phyloP scores from a whole-genome alignment of 2,888 invertebrate genomes.

The Dione juno region DNA sequence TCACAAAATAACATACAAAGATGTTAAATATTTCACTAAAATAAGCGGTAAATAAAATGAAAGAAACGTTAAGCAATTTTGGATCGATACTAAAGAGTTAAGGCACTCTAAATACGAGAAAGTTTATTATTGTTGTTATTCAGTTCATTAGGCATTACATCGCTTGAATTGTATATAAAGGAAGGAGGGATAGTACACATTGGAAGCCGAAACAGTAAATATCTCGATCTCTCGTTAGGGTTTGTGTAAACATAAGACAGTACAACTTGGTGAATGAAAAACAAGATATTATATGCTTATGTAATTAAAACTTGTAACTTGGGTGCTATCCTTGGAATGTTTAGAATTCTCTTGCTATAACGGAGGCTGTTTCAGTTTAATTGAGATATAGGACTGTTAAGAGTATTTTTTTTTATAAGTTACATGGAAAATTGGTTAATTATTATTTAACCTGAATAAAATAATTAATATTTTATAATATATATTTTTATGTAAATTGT shows the following conservation, averaged over 20 bases:
- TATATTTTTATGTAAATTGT: too few relatives aligned
- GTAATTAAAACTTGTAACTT: too few relatives aligned
- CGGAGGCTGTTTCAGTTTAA: too few relatives aligned
- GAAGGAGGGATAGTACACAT: slow-evolving; percentile 37
- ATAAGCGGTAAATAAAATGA: background rate
- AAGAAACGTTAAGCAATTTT: background rate
- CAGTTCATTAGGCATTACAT: slow-evolving; percentile 38
- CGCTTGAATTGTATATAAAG: slow-evolving; percentile 39
- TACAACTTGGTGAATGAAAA: background rate
- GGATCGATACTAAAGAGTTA: slow-evolving; percentile 6
- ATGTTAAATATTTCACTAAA: too few relatives aligned
- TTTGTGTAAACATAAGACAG: slow-evolving; percentile 29
- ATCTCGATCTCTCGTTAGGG: slow-evolving; percentile 34
- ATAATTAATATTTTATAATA: too few relatives aligned
- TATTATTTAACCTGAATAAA: too few relatives aligned
- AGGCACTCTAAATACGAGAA: slow-evolving; percentile 17
- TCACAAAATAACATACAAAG: too few relatives aligned
- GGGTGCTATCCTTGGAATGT: too few relatives aligned
- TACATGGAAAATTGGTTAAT: too few relatives aligned
- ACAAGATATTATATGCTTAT: background rate
- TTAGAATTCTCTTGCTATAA: too few relatives aligned
- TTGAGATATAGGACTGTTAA: too few relatives aligned
- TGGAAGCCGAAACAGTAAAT: slow-evolving; percentile 39
- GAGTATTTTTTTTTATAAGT: too few relatives aligned
- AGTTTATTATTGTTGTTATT: slow-evolving; percentile 37